Evolutionary conservation across 2,888 invertebrate genomes (phyloP).

Genomic region (Drosophila villosipedis): DNA sequence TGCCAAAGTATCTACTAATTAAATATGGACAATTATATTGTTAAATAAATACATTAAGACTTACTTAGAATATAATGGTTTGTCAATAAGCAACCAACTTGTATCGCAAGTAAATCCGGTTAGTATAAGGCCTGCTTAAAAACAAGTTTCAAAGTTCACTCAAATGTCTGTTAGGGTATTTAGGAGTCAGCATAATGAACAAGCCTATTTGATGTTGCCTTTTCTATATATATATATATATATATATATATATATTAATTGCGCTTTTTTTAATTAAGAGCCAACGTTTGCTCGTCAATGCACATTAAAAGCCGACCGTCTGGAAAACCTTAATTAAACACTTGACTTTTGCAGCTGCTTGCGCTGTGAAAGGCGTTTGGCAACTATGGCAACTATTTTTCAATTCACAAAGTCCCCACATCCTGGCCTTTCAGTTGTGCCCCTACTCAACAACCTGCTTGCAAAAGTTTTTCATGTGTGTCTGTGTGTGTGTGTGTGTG

Average conservation of each 20-base stretch:
- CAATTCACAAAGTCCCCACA: slow-evolving; percentile 60
- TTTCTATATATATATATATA: neutral
- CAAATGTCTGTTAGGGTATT: neutral
- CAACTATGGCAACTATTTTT: slow-evolving; percentile 71
- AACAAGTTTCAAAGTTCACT: neutral
- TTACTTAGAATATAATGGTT: neutral
- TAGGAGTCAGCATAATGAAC: neutral
- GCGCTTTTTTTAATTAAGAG: slow-evolving; percentile 53
- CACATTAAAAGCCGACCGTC: slow-evolving; percentile 55
- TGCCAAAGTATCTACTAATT: neutral
- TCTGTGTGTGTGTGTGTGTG: slow-evolving; percentile 32
- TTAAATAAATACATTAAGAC: neutral
- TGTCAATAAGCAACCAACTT: neutral
- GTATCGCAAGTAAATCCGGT: neutral
- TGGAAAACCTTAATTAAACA: slow-evolving; percentile 71
- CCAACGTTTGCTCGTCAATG: slow-evolving; percentile 47
- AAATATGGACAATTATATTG: neutral
- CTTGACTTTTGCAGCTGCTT: slow-evolving; percentile 61
- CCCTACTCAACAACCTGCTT: slow-evolving; percentile 6
- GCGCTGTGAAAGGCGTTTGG: slow-evolving; percentile 57
- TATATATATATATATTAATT: too few relatives aligned
- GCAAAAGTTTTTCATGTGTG: slow-evolving; percentile 41
- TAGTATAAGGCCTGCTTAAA: neutral
- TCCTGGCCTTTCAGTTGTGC: slow-evolving; percentile 7
- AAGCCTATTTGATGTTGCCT: neutral